A percentile compares a stretch with the other conserved stretches of the same genome.
phyloP scores from a whole-genome alignment of 2,113 vertebrate species.

The Balaeniceps rex region DNA sequence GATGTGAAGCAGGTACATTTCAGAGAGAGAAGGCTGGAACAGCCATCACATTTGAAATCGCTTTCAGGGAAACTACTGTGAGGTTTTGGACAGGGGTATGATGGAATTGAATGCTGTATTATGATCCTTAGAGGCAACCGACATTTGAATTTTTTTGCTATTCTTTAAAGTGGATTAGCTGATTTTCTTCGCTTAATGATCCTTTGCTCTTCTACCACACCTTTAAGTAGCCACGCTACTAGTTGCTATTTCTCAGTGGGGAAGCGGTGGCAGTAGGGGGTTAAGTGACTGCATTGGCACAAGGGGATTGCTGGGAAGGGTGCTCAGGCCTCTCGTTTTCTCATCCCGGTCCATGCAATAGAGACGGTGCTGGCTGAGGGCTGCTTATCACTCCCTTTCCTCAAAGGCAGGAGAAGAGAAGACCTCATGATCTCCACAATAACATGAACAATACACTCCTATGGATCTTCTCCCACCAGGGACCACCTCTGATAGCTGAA shows the following conservation, averaged over 20 bases:
- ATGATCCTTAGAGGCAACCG: background rate
- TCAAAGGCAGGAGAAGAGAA: background rate
- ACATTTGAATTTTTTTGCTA: background rate
- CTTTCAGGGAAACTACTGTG: background rate
- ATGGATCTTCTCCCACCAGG: background rate
- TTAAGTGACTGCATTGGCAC: background rate
- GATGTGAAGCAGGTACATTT: slow-evolving; percentile 2
- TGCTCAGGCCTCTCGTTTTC: background rate
- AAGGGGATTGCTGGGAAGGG: background rate
- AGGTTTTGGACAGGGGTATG: background rate
- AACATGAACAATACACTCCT: background rate
- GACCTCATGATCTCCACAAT: background rate
- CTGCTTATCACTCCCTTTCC: background rate
- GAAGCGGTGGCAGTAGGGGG: background rate
- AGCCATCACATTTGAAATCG: background rate
- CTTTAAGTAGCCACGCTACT: background rate
- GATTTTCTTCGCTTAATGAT: background rate
- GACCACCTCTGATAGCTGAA: background rate
- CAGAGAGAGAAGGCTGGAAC: background rate
- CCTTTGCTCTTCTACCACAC: background rate
- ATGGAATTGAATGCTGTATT: background rate
- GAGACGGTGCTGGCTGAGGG: background rate
- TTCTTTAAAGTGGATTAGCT: background rate
- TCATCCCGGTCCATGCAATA: background rate
- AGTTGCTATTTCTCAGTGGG: background rate